Base-by-base conservation (phyloP, 2,888 invertebrate genomes). In the Ectropis crepuscularia region DNA sequence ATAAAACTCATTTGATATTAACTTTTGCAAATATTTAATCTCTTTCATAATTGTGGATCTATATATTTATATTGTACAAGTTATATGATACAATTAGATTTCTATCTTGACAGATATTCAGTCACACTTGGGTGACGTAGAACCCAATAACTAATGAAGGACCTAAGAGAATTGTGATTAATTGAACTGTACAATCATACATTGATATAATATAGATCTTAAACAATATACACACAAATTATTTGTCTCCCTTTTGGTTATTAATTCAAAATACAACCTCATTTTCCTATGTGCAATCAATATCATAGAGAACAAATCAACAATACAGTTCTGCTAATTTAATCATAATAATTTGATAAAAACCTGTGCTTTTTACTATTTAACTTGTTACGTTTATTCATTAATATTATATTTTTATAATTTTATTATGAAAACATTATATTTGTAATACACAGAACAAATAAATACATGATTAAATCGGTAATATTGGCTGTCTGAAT, bases 11-110 rank as follows among this genome's bases (percentile, higher is more conserved):
- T 78, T 74, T 72, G 75, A 81, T 80, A 80, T 81, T 88, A 93
- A 92, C 93, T 93, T 93, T 93, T 93, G 93, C 93, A 93, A 93
- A 93, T 93, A 93, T 93, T 93, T 93, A 93, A 92, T 93, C 92
- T 92, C 89, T 93, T 92, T 93, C 87, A 92, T 93, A 93, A 93
- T 93, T 90, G 93, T 93, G 93, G 91, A 92, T 93, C 93, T 93
- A 92, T 93, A 92, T 93, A 91, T 92, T 90, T 90, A 91, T 92
- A 92, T 92, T 90, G 92, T 92, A 92, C 92, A 92, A 90, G 89
- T 91, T 88, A 89, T 90, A 91, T 91, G 86, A 88, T 91, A 91
- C 91, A 92, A 83, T 89, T 86, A 87, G 84, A 85, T 83, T 80
- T 84, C 86, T 82, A 86, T 80, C 63, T 87, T 87, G 90, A 86